These are phyloP conservation scores for Leptopilina myrica DNA, from an alignment of 2,888 invertebrate genomes.

Conservation along the genomic window DNA sequence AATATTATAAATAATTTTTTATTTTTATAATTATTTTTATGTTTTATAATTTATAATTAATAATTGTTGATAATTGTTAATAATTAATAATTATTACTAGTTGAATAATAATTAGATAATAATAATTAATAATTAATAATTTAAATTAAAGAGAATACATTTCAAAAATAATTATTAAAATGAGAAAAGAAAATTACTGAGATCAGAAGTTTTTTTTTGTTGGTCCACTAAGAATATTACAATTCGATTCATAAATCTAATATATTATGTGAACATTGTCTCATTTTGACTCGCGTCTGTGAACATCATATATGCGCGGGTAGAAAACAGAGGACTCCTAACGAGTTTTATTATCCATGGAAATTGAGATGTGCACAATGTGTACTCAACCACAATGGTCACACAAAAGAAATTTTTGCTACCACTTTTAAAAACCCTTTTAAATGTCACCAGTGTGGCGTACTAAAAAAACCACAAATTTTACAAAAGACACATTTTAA, in stretches of 20 bases:
- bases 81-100: no score
- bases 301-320: background rate
- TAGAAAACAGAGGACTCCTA: conserved; percentile 23
- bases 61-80: no score
- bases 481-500: conserved; percentile 5
- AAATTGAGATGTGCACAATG: conserved; percentile 24
- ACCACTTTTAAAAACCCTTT: conserved; percentile 4
- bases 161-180: background rate
- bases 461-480: background rate
- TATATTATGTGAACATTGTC: conserved; percentile 4
- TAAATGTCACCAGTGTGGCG: background rate
- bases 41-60: no score
- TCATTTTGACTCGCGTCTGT: background rate
- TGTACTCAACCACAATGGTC: conserved; percentile 19
- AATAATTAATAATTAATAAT: no score
- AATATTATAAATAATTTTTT: no score
- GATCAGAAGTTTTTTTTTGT: background rate
- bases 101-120: no score
- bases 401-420: conserved; percentile 27
- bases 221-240: background rate
- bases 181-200: background rate
- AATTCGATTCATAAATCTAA: background rate
- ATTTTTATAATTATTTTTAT: no score
- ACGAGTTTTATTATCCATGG: conserved; percentile 31
- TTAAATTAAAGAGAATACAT: no score